Evolutionary conservation across 2,797 vertebrate genomes (phyloP).

Genomic region (Enteromius fasciolatus): DNA sequence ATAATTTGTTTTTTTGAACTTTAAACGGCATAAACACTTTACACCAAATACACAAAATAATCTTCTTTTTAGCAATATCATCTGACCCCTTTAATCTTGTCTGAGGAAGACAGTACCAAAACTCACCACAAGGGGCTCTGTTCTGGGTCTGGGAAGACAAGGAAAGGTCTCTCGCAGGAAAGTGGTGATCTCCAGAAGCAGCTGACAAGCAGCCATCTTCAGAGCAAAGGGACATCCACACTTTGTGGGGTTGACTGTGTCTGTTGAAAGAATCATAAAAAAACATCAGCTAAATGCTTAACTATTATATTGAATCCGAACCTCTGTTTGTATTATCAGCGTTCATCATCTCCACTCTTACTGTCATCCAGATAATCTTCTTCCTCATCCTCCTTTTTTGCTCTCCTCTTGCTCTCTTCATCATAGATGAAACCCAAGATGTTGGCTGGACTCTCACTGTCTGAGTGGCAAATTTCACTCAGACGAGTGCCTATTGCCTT

Average conservation of each 20-base stretch:
- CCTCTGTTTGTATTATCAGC: not conserved
- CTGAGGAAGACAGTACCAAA: not conserved
- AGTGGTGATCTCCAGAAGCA: constrained; percentile 96
- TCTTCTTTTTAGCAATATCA: no score
- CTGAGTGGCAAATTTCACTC: constrained; percentile 93
- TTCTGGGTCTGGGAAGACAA: constrained; percentile 92
- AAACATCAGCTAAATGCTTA: not conserved
- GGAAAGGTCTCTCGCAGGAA: constrained; percentile 97
- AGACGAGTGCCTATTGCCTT: constrained; percentile 94
- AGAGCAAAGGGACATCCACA: constrained; percentile 97
- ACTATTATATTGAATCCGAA: not conserved
- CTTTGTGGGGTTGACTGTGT: constrained; percentile 97
- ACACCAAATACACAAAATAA: no score
- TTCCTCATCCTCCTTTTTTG: constrained; percentile 96
- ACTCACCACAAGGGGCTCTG: constrained; percentile 93
- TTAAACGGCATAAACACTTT: no score
- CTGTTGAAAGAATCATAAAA: constrained; percentile 68
- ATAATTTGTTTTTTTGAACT: no score
- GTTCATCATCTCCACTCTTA: constrained; percentile 74
- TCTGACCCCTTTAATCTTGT: not conserved
- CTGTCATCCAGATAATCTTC: constrained; percentile 99
- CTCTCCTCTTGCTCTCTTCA: constrained; percentile 94
- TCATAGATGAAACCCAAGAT: constrained; percentile 96
- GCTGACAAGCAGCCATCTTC: constrained; percentile 98
- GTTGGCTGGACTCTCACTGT: constrained; percentile 97